These are phyloP conservation scores for Terebella lapidaria DNA, from an alignment of 2,888 invertebrate genomes.

Conservation along the genomic window DNA sequence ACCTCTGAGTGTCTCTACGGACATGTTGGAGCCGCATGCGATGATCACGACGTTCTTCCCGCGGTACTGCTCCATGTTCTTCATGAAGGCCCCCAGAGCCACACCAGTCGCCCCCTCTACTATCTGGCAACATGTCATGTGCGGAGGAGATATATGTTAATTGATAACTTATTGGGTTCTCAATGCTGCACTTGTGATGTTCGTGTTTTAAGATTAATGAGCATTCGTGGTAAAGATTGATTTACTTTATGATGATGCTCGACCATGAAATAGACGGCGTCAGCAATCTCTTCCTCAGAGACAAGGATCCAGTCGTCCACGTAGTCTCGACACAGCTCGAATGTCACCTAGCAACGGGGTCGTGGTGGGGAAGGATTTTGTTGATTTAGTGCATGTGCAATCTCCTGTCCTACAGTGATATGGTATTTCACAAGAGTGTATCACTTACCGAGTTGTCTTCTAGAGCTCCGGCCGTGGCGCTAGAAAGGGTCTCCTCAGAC, in stretches of 20 bases:
- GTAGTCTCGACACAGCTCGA: conserved; percentile 27
- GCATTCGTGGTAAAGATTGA: background rate
- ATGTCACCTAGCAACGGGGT: conserved; percentile 34
- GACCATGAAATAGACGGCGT: conserved; percentile 29
- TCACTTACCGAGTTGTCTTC: conserved; percentile 31
- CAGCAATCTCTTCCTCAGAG: conserved; percentile 30
- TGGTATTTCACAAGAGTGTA: no score
- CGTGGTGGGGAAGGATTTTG: background rate
- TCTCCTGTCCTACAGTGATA: background rate
- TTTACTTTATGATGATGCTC: conserved; percentile 34
- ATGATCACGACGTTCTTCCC: conserved; percentile 31
- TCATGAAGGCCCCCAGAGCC: conserved; percentile 29
- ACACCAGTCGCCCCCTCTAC: conserved; percentile 37
- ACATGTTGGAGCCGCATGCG: conserved; percentile 31
- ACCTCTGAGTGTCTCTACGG: conserved; percentile 15
- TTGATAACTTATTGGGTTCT: no score
- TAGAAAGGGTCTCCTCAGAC: conserved; percentile 33
- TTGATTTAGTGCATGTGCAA: background rate
- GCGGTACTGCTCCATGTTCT: conserved; percentile 21
- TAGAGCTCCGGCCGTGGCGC: conserved; percentile 32
- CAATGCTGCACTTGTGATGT: background rate
- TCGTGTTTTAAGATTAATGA: background rate
- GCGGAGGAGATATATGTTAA: background rate
- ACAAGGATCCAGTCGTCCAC: conserved; percentile 38
- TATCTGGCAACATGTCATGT: no score